A percentile compares a stretch with the other conserved stretches of the same genome.
These are phyloP conservation scores for Parazoanthus atlanticus DNA, from an alignment of 92 coral and sea anemone genomes.

Conservation along the genomic window DNA sequence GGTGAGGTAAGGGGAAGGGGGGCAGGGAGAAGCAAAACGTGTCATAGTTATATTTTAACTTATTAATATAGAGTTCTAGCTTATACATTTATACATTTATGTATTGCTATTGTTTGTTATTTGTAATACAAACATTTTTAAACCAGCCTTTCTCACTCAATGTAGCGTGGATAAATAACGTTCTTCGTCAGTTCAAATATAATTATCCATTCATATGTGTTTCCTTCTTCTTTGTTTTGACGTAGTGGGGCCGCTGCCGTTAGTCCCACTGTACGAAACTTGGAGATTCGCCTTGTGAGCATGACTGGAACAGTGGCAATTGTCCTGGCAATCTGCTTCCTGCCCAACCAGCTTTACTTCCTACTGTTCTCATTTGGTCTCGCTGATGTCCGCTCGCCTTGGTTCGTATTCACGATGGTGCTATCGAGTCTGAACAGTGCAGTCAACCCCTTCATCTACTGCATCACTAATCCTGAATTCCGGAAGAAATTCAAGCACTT, in stretches of 20 bases:
- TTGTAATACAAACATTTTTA: no score
- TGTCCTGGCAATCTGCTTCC: constrained; percentile 8
- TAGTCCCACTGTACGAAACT: not conserved
- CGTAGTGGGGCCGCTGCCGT: not conserved
- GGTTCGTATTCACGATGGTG: not conserved
- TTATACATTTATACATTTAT: no score
- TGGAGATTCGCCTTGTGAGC: constrained; percentile 8
- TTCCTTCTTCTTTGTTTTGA: not conserved
- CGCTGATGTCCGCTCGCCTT: not conserved
- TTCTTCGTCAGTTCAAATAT: no score
- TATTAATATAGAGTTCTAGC: no score
- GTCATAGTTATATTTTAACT: no score
- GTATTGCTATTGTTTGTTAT: no score
- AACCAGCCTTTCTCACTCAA: no score
- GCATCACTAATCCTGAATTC: not conserved
- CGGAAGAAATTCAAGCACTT: not conserved
- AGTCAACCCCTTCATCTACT: constrained; percentile 27
- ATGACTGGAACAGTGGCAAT: constrained; percentile 21
- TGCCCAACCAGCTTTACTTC: constrained; percentile 32
- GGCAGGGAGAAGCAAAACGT: no score
- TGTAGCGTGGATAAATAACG: no score
- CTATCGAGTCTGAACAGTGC: not conserved
- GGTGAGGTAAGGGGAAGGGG: no score
- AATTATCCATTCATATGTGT: not conserved
- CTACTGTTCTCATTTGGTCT: not conserved